A percentile compares a stretch with the other conserved stretches of the same genome.
Evolutionary conservation across 1,140 invertebrate species (phyloP).

Genomic region (Portunus trituberculatus): DNA sequence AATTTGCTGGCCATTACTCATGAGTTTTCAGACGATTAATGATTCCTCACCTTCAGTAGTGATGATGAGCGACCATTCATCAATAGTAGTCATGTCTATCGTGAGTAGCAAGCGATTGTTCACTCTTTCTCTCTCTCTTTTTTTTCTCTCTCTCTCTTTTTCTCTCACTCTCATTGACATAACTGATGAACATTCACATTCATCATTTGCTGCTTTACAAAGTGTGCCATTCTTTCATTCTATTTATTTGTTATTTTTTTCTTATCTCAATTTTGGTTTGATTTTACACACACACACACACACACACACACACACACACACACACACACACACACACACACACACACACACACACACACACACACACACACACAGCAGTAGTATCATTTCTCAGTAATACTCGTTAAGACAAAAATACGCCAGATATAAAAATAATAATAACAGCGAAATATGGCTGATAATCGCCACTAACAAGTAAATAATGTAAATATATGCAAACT

Average conservation of each 20-base stretch:
- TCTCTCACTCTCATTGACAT: background rate
- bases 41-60: background rate
- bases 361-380: background rate
- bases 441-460: background rate
- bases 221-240: too few species aligned
- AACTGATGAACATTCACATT: background rate
- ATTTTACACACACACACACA: background rate
- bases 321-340: background rate
- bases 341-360: background rate
- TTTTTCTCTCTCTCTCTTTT: too few species aligned
- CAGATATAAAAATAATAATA: background rate
- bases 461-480: background rate
- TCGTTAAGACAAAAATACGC: background rate
- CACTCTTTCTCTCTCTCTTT: too few species aligned
- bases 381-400: background rate
- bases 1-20: background rate
- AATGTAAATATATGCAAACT: background rate
- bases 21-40: background rate
- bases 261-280: too few species aligned
- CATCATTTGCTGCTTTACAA: background rate
- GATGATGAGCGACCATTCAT: background rate
- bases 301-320: background rate
- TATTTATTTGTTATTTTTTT: too few species aligned
- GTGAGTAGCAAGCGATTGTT: background rate
- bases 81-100: background rate